These are phyloP conservation scores for Atta texana DNA, from an alignment of 1,140 invertebrate species.

Conservation along the genomic window DNA sequence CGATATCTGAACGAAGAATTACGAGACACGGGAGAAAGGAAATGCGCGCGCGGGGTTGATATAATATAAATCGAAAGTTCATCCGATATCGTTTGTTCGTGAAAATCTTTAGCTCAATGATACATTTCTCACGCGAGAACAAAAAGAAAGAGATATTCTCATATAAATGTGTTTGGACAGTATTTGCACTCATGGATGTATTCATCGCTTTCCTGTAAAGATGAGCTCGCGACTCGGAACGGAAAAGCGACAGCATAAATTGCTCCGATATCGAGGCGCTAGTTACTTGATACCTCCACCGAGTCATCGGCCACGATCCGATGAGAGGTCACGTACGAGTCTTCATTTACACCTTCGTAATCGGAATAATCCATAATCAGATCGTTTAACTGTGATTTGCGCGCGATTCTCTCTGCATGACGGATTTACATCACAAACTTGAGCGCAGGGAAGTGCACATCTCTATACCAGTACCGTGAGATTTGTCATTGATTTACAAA, in stretches of 20 bases:
- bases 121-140: slow-evolving; percentile 19
- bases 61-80: slow-evolving; percentile 37
- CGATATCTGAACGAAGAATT: slow-evolving; percentile 48
- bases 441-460: background rate
- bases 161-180: background rate
- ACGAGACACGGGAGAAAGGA: slow-evolving; percentile 22
- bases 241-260: slow-evolving; percentile 67
- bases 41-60: background rate
- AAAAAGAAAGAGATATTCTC: slow-evolving; percentile 28
- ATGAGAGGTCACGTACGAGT: slow-evolving; percentile 73
- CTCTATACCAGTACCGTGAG: background rate
- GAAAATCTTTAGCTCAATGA: slow-evolving; percentile 47
- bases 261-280: slow-evolving; percentile 31
- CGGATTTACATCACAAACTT: slow-evolving; percentile 5
- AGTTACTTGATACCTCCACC: slow-evolving; percentile 67
- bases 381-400: slow-evolving; percentile 30
- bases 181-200: slow-evolving; percentile 42
- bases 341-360: slow-evolving; percentile 61
- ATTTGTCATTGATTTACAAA: background rate
- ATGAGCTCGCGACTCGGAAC: slow-evolving; percentile 31
- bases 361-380: slow-evolving; percentile 67
- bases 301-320: slow-evolving; percentile 61
- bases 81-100: slow-evolving; percentile 41
- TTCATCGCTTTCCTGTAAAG: slow-evolving; percentile 21
- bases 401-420: slow-evolving; percentile 12